A percentile compares a stretch with the other conserved stretches of the same genome.
Conservation (phyloP, 92 coral and sea anemone genomes). For the Zoanthus gigantus region DNA sequence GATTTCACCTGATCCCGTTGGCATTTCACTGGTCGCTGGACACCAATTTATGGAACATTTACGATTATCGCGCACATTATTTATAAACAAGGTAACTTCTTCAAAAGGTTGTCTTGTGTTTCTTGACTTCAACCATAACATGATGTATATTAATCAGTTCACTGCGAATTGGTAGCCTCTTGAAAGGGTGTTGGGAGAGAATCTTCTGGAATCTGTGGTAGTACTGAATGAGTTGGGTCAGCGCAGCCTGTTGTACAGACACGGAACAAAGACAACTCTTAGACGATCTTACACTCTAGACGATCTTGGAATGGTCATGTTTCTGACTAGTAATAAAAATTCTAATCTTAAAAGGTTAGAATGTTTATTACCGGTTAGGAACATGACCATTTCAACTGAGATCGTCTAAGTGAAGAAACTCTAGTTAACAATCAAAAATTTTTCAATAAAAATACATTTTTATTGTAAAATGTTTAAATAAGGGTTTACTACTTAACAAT, state of each 20-base stretch:
- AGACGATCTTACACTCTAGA: too few species aligned
- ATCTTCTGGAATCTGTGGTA: slow-evolving; percentile 99
- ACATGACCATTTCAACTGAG: too few species aligned
- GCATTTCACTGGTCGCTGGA: background rate
- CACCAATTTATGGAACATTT: background rate
- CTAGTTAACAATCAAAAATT: too few species aligned
- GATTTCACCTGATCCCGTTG: too few species aligned
- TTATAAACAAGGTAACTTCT: background rate
- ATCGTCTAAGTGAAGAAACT: too few species aligned
- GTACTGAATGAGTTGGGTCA: slow-evolving; percentile 95
- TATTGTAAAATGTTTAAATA: too few species aligned
- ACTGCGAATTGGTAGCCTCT: slow-evolving; percentile 94
- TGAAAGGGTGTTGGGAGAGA: slow-evolving; percentile 96
- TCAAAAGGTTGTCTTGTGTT: slow-evolving; percentile 98
- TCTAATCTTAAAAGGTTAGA: too few species aligned
- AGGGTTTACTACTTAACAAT: too few species aligned
- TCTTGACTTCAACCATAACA: slow-evolving; percentile 99
- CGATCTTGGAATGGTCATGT: too few species aligned
- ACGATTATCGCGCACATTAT: background rate
- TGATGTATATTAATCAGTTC: slow-evolving; percentile 98
- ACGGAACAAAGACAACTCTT: background rate
- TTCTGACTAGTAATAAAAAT: too few species aligned
- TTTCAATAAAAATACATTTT: too few species aligned
- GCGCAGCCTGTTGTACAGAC: slow-evolving; percentile 79
- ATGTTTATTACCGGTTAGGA: too few species aligned